Conservation (phyloP, 2,113 vertebrate species). For the Poecile atricapillus region DNA sequence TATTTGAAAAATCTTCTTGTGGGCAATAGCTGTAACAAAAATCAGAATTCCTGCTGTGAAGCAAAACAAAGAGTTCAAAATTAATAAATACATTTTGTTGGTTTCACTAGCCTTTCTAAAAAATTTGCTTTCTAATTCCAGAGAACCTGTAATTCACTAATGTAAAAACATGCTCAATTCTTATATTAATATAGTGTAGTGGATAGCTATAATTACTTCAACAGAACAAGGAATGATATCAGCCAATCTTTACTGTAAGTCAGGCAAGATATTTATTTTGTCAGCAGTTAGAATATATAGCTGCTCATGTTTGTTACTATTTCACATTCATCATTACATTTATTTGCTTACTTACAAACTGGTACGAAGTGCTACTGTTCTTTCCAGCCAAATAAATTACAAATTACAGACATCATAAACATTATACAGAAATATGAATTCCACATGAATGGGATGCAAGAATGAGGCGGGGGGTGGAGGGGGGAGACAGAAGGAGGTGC, state of each 20-base stretch:
- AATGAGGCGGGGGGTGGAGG: background rate
- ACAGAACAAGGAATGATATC: background rate
- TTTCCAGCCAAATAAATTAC: conserved; percentile 13
- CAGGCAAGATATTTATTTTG: conserved; percentile 32
- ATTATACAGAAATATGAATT: background rate
- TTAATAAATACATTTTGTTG: background rate
- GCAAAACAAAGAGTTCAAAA: background rate
- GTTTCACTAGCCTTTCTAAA: background rate
- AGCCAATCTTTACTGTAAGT: background rate
- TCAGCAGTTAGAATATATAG: background rate
- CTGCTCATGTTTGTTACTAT: background rate
- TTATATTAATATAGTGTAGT: background rate
- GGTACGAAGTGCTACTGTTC: background rate
- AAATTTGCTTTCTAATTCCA: background rate
- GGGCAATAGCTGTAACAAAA: background rate
- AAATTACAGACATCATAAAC: background rate
- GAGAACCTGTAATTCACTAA: background rate
- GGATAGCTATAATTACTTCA: background rate
- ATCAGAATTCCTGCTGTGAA: background rate
- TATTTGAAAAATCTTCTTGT: background rate
- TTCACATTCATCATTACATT: background rate
- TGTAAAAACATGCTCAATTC: background rate
- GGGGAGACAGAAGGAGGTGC: background rate
- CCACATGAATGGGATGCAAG: background rate
- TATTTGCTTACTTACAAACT: background rate